Evolutionary conservation across 37 sponge, comb jelly and placozoan genomes (phyloP).

Genomic region (Amphimedon queenslandica): DNA sequence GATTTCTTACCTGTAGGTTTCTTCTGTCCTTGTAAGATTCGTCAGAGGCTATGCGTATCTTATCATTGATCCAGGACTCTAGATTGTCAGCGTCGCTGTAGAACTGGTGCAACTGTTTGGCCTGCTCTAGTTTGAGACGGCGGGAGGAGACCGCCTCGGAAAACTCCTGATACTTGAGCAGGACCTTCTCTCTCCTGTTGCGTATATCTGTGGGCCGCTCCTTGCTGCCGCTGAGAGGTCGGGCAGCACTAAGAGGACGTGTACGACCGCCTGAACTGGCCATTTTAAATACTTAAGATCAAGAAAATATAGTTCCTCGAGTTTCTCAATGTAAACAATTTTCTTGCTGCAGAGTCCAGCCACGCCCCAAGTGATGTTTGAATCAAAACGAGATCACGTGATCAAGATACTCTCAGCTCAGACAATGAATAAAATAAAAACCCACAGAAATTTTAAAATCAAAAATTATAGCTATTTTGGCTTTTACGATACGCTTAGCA

Average conservation of each 20-base stretch:
- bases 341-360: too few species aligned
- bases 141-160: constrained; percentile 59
- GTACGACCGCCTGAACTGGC: not conserved
- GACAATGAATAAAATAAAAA: too few species aligned
- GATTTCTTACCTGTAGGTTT: constrained; percentile 65
- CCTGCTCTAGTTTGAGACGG: constrained; percentile 67
- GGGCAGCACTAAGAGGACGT: too few species aligned
- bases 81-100: constrained; percentile 75
- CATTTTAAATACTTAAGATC: too few species aligned
- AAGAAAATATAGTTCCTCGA: too few species aligned
- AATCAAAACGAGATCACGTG: too few species aligned
- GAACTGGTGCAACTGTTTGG: constrained; percentile 77
- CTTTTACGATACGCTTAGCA: too few species aligned
- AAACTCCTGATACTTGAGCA: constrained; percentile 63
- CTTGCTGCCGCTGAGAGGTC: not conserved
- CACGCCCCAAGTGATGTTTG: too few species aligned
- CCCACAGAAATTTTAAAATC: too few species aligned
- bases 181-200: constrained; percentile 58
- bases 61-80: constrained; percentile 87
- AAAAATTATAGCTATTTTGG: too few species aligned
- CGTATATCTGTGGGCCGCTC: constrained; percentile 13
- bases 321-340: too few species aligned
- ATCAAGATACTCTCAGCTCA: too few species aligned
- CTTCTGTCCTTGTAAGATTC: constrained; percentile 83
- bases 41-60: constrained; percentile 72